Evolutionary conservation across 1,140 invertebrate genomes (phyloP).

Genomic region (Scaptomyza pallida): DNA sequence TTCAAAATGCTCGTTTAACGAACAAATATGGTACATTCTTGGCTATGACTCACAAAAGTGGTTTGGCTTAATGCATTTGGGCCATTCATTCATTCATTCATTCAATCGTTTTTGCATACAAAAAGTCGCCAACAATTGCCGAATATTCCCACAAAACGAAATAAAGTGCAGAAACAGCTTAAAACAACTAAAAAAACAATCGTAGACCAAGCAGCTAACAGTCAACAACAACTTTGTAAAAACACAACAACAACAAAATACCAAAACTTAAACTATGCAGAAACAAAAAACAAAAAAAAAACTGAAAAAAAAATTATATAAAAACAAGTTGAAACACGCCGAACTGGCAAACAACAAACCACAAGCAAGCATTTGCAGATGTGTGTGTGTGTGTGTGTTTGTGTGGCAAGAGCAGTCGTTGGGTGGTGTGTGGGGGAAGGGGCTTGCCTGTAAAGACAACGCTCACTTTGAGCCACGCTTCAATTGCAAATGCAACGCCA

Average conservation of each 20-base stretch:
- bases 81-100: slow-evolving; percentile 25
- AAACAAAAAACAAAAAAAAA: slow-evolving; percentile 43
- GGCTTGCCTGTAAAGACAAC: slow-evolving; percentile 14
- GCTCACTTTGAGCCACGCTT: slow-evolving; percentile 77
- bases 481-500: slow-evolving; percentile 77
- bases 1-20: too few relatives aligned
- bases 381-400: background rate
- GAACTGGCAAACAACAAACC: slow-evolving; percentile 23
- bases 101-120: slow-evolving; percentile 40
- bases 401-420: background rate
- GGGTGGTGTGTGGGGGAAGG: background rate
- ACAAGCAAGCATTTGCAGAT: slow-evolving; percentile 4
- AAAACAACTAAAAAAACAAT: slow-evolving; percentile 27
- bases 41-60: slow-evolving; percentile 21
- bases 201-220: slow-evolving; percentile 14
- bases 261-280: slow-evolving; percentile 66
- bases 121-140: slow-evolving; percentile 68
- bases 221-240: slow-evolving; percentile 44
- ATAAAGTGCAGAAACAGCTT: slow-evolving; percentile 51
- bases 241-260: slow-evolving; percentile 37
- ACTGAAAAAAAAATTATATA: slow-evolving; percentile 73
- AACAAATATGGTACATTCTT: background rate
- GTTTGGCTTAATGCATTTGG: background rate
- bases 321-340: slow-evolving; percentile 67
- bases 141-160: slow-evolving; percentile 68